Evolutionary conservation across 2,797 vertebrate genomes (phyloP).

Genomic region (Steatocranus sp.): DNA sequence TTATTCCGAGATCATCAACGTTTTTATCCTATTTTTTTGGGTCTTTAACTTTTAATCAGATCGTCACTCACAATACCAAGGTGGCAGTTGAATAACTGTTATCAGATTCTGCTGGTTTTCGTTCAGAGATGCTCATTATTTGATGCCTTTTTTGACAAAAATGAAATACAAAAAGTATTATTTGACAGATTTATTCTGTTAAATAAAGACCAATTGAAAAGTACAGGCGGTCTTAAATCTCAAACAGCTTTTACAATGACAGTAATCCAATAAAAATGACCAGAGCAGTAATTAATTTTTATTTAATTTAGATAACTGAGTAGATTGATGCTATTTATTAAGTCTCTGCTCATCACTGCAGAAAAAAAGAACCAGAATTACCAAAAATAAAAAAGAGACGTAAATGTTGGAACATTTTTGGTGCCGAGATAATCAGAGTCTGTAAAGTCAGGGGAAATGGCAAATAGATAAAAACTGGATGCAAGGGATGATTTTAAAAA

Average conservation of each 20-base stretch:
- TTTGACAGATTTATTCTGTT: constrained; percentile 55
- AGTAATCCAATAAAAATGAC: constrained; percentile 35
- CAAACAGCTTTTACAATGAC: constrained; percentile 6
- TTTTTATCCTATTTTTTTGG: not conserved
- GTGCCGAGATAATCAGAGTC: constrained; percentile 3
- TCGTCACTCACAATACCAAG: not conserved
- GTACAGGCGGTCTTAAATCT: not conserved
- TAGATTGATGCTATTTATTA: not conserved
- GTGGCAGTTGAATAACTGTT: fast-evolving
- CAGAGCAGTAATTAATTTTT: not conserved
- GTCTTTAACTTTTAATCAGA: not conserved
- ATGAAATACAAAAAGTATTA: not conserved
- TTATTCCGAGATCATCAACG: fast-evolving
- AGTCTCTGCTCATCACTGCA: constrained; percentile 10
- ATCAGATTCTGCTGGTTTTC: not conserved
- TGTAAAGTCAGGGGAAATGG: constrained; percentile 16
- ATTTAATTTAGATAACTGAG: constrained; percentile 12
- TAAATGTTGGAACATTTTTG: not conserved
- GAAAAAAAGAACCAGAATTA: fast-evolving
- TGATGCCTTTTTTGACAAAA: not conserved
- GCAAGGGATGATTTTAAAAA: constrained; percentile 49
- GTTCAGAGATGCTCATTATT: not conserved
- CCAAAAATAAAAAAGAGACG: not conserved
- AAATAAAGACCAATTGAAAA: constrained; percentile 32
- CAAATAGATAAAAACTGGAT: constrained; percentile 48